Evolutionary conservation across 2,797 vertebrate genomes (phyloP).

Genomic region (Epinephelus coioides): DNA sequence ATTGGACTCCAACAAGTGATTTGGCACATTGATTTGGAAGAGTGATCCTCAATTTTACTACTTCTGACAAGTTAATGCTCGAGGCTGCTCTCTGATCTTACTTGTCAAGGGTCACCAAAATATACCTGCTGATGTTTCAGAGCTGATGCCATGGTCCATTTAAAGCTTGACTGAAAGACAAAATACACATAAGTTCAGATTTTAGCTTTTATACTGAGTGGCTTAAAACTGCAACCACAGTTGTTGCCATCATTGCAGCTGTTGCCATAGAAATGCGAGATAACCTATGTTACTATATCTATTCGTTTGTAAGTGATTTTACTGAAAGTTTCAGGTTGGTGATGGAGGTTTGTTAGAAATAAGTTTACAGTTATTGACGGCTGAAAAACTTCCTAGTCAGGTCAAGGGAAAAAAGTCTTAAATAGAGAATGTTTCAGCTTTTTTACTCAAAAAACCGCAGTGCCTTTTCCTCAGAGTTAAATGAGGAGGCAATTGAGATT

Average conservation of each 20-base stretch:
- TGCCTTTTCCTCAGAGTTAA: not conserved
- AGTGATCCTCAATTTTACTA: constrained; percentile 40
- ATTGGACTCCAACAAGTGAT: constrained; percentile 29
- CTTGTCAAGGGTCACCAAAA: constrained; percentile 52
- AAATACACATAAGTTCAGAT: not conserved
- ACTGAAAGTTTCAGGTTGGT: not conserved
- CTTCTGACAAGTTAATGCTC: constrained; percentile 57
- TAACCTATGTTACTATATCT: not conserved
- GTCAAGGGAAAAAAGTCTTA: not conserved
- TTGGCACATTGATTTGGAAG: constrained; percentile 47
- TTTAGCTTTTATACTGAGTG: not conserved
- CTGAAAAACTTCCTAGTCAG: not conserved
- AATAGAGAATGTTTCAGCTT: not conserved
- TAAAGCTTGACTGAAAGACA: constrained; percentile 16
- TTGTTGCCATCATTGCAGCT: not conserved
- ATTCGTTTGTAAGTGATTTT: not conserved
- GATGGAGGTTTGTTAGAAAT: not conserved
- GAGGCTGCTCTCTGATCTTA: constrained; percentile 49
- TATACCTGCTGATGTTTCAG: constrained; percentile 25
- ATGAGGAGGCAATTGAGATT: constrained; percentile 33
- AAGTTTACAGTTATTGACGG: not conserved
- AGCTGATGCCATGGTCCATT: constrained; percentile 32
- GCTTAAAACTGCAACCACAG: not conserved
- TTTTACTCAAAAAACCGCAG: not conserved
- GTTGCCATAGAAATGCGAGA: constrained; percentile 1